Conservation (phyloP, 2,797 vertebrate species). For the Hybognathus amarus region DNA sequence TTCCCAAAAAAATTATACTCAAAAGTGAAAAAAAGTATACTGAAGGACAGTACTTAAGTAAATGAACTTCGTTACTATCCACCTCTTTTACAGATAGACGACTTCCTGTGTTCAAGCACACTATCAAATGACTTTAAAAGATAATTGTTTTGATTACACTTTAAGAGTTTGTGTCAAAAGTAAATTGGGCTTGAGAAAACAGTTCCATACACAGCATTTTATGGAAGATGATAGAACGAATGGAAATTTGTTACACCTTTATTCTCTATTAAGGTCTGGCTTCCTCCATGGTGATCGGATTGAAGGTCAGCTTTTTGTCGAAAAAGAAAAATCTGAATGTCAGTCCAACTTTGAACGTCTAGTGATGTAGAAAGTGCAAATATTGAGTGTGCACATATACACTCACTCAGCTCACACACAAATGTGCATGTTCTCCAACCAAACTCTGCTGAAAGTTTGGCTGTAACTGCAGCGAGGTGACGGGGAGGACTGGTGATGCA, state of each 20-base stretch:
- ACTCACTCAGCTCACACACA: slow-evolving; percentile 23
- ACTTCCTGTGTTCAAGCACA: neutral
- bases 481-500: slow-evolving; percentile 40
- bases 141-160: neutral
- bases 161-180: neutral
- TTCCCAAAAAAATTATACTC: no score
- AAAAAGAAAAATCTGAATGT: slow-evolving; percentile 51
- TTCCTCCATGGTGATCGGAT: neutral
- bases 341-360: slow-evolving; percentile 48
- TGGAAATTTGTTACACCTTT: neutral
- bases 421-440: slow-evolving; percentile 27
- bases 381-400: slow-evolving; percentile 8
- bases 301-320: slow-evolving; percentile 18
- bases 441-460: slow-evolving; percentile 58
- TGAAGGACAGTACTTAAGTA: no score
- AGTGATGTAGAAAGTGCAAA: slow-evolving; percentile 17
- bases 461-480: slow-evolving; percentile 54
- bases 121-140: neutral
- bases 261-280: neutral
- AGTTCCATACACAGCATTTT: neutral
- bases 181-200: neutral
- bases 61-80: no score
- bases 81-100: no score
- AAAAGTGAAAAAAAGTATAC: no score
- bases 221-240: neutral